Evolutionary conservation across 2,888 invertebrate genomes (phyloP).

Genomic region (Caenorhabditis sp.): DNA sequence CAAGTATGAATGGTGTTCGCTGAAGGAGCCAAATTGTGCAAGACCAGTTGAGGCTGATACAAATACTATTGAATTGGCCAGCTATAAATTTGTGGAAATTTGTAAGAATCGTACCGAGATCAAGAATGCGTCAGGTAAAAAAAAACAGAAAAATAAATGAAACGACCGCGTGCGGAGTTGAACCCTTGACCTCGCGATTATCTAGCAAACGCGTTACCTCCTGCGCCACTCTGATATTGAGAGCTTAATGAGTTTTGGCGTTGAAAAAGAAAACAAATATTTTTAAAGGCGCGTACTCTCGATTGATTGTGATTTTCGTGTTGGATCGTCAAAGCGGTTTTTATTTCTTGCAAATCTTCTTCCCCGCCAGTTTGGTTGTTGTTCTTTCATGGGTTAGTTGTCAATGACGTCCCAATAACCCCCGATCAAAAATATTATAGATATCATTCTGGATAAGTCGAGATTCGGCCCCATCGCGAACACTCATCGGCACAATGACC

Average conservation of each 20-base stretch:
- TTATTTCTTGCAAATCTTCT: slow-evolving; percentile 96
- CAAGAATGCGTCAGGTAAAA: slow-evolving; percentile 52
- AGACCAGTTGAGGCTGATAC: slow-evolving; percentile 43
- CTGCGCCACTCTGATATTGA: no score
- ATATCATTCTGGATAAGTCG: slow-evolving; percentile 98
- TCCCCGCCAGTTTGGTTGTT: slow-evolving; percentile 76
- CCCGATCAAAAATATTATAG: slow-evolving; percentile 72
- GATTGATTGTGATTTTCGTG: slow-evolving; percentile 93
- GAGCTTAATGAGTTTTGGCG: no score
- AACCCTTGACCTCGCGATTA: no score
- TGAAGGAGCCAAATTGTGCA: slow-evolving; percentile 38
- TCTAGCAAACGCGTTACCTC: no score
- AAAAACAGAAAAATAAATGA: neutral
- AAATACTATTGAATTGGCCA: slow-evolving; percentile 47
- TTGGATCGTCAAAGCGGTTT: slow-evolving; percentile 97
- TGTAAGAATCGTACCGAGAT: slow-evolving; percentile 52
- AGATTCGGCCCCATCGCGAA: slow-evolving; percentile 93
- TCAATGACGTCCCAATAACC: neutral
- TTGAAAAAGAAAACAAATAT: no score
- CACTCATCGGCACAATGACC: slow-evolving; percentile 71
- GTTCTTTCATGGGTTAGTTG: slow-evolving; percentile 49
- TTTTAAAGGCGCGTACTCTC: slow-evolving; percentile 85
- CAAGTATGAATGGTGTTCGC: slow-evolving; percentile 53
- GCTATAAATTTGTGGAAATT: slow-evolving; percentile 48
- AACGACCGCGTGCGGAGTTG: no score